Base-by-base conservation (phyloP, 92 coral and sea anemone genomes). In the Zoanthus solanderi region DNA sequence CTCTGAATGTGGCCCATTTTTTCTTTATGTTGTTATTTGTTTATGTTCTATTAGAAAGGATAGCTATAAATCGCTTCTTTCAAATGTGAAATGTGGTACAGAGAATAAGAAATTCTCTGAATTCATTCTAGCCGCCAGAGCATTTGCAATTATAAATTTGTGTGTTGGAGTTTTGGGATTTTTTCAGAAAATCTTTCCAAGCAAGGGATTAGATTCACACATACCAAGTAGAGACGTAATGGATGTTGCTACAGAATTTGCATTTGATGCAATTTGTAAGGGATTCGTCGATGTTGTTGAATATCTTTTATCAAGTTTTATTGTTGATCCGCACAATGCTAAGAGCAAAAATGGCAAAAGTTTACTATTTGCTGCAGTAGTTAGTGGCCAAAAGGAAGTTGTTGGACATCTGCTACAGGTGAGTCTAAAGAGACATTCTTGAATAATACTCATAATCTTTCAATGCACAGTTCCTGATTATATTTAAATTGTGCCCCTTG, bases 1-100 rank as follows among this genome's bases (percentile, higher is more conserved):
- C 61, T 60, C 89, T 2, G 91, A 90, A 47, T 78, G 93, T 58
- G 83, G 83, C 34, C 72, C 91, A 6, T 94, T 81, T 69, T 92
- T 96, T 48, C 86, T 96, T 16, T 86, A 80, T 67, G 86, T 93
- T 53, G 90, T 96, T 4, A 77, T 94, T 5, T 94, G 92, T 61
- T 78, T 96, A 68, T 93, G 98, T 75, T 96, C 96, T 74, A 98
- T 96, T 15, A 89, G 91, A 66, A 93, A 91, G 48, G 95, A 93
- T 75, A 91, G 80, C 67, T 96, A 94, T 83, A 94, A 89, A 73
- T 72, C 88, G 31, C 95, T 96, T 7, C 94, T 96, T 13, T 92
- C 97, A 31, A 88, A 96, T 77, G 98, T 96, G 6, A 91, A 86
- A 28, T 92, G 98, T 82, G 93, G 98, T 61, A 96, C 98, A 3